phyloP scores from a whole-genome alignment of 2,797 vertebrate species.

The Miichthys miiuy region DNA sequence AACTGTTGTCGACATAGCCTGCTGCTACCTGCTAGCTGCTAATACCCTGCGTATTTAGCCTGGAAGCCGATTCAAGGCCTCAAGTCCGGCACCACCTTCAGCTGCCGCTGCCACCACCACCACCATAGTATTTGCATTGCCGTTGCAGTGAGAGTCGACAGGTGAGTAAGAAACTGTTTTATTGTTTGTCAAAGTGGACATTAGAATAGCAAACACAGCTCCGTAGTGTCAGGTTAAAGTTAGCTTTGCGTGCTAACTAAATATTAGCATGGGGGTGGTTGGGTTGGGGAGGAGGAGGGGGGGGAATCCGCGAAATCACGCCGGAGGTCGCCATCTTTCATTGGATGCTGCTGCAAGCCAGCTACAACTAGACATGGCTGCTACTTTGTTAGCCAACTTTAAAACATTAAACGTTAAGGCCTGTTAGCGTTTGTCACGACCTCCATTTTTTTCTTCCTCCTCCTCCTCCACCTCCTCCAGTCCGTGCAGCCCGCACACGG shows the following conservation, averaged over 20 bases:
- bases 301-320: conserved; percentile 77
- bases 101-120: conserved; percentile 53
- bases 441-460: neutral
- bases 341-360: conserved; percentile 47
- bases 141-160: conserved; percentile 78
- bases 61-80: conserved; percentile 79
- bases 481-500: too few relatives aligned
- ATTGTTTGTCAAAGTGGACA: neutral
- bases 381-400: conserved; percentile 40
- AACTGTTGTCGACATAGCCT: conserved; percentile 57
- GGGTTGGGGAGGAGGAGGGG: conserved; percentile 20
- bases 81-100: conserved; percentile 56
- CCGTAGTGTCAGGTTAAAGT: neutral
- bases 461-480: too few relatives aligned
- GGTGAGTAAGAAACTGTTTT: conserved; percentile 75
- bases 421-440: neutral
- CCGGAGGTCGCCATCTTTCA: conserved; percentile 84
- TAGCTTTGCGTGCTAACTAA: conserved; percentile 50
- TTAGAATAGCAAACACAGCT: neutral
- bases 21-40: conserved; percentile 53
- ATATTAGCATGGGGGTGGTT: conserved; percentile 33
- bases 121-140: conserved; percentile 57
- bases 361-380: conserved; percentile 51
- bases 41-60: conserved; percentile 78
- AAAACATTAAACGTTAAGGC: accelerated